Percentiles rank a stretch among this genome's conserved stretches.
phyloP scores from a whole-genome alignment of 2,797 vertebrate species.

The Prionace glauca region DNA sequence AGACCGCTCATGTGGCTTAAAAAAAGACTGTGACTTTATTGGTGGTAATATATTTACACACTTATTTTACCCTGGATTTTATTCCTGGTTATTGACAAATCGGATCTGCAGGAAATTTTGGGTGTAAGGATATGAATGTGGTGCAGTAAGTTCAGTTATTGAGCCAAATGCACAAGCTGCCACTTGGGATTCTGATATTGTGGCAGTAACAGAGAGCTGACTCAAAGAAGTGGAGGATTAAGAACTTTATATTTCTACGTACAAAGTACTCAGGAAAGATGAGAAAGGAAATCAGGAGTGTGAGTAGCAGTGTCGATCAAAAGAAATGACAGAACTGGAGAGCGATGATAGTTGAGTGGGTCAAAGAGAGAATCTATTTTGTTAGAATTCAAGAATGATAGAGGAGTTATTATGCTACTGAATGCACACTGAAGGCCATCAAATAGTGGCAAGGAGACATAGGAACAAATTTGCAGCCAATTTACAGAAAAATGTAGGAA shows the following conservation, averaged over 20 bases:
- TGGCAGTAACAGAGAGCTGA: too few species aligned
- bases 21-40: not conserved
- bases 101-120: not conserved
- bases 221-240: not conserved
- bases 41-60: not conserved
- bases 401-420: not conserved
- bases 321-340: not conserved
- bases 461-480: not conserved
- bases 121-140: not conserved
- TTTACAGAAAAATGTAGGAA: not conserved
- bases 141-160: not conserved
- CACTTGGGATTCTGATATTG: not conserved
- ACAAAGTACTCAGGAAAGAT: not conserved
- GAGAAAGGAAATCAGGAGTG: not conserved
- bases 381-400: not conserved
- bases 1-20: too few species aligned
- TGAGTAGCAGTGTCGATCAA: not conserved
- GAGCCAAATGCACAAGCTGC: not conserved
- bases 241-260: not conserved
- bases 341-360: not conserved
- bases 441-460: not conserved
- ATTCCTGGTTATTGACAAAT: not conserved
- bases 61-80: not conserved
- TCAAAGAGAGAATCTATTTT: not conserved
- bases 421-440: not conserved